Evolutionary conservation across 2,797 vertebrate species (phyloP), one percentile per base, ranked within the genome.

Genomic region (Coregonus sp.): DNA sequence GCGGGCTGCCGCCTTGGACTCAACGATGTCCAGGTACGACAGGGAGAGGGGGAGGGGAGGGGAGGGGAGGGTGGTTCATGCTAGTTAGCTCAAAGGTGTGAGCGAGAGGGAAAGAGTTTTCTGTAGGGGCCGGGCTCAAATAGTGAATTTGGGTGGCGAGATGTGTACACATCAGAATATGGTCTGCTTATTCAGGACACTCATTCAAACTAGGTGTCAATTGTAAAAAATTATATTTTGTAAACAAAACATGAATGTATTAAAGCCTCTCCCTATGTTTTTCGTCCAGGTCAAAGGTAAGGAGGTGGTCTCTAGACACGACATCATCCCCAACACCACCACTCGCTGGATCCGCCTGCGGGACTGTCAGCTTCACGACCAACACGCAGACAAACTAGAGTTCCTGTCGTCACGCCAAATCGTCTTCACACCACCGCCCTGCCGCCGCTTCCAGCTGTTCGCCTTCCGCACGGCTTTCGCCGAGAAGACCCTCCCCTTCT

Each of bases 281-380:
- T 52, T 59, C 9, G 11, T 72, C 54, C 93, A 95, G 14, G 80
- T 97, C 79, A 96, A 96, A 90, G 96, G 96, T 47, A 96, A 96
- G 25, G 96, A 97, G 84, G 91, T 96, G 1, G 96, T 97, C 51
- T 95, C 95, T 6, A 91, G 96, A 72, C 95, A 96, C 51, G 96
- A 97, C 88, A 97, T 97, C 79, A 93, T 97, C 88, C 95, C 96
- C 56, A 97, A 93, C 84, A 96, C 95, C 71, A 97, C 96, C 68
- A 93, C 94, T 1, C 95, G 96, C 86, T 97, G 96, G 96, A 95
- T 97, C 84, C 94, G 92, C 72, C 90, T 97, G 29, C 86, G 90
- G 0, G 90, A 92, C 76, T 96, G 94, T 85, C 91, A 2, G 18
- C 95, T 97, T 77, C 95, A 97, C 3, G 87, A 96, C 2, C 88